phyloP scores from a whole-genome alignment of 2,797 vertebrate genomes.

The Onychomys leucogaster region DNA sequence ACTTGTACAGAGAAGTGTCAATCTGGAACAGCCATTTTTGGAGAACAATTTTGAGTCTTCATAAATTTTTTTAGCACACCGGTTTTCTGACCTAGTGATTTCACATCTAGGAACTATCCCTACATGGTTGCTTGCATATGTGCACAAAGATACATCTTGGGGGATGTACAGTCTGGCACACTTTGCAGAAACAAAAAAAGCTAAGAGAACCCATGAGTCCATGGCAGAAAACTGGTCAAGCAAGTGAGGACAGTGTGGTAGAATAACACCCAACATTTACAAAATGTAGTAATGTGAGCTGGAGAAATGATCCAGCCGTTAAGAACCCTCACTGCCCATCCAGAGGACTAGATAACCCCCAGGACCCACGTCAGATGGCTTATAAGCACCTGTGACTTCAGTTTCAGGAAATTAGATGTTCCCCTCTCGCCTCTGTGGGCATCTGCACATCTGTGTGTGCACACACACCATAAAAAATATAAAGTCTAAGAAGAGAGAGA shows the following conservation, averaged over 20 bases:
- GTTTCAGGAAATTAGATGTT: too few relatives aligned
- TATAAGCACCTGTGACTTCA: neutral
- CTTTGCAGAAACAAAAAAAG: neutral
- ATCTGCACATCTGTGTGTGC: neutral
- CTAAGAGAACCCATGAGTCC: neutral
- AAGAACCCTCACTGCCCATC: neutral
- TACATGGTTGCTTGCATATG: neutral
- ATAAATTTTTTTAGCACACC: neutral
- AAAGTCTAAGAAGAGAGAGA: neutral
- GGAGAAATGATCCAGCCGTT: neutral
- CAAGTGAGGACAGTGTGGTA: neutral
- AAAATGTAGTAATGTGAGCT: neutral
- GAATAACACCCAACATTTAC: neutral
- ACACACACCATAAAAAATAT: neutral
- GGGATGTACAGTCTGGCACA: neutral
- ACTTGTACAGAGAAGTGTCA: neutral
- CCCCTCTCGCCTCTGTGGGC: neutral
- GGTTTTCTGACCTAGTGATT: neutral
- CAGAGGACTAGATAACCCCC: neutral
- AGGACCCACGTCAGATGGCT: neutral
- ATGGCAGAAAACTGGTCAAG: neutral
- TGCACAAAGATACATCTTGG: neutral
- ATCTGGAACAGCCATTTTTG: neutral
- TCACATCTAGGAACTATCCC: neutral
- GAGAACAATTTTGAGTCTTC: neutral